These are phyloP conservation scores for Ornithoptera priamus DNA, from an alignment of 2,888 invertebrate genomes.

Conservation along the genomic window DNA sequence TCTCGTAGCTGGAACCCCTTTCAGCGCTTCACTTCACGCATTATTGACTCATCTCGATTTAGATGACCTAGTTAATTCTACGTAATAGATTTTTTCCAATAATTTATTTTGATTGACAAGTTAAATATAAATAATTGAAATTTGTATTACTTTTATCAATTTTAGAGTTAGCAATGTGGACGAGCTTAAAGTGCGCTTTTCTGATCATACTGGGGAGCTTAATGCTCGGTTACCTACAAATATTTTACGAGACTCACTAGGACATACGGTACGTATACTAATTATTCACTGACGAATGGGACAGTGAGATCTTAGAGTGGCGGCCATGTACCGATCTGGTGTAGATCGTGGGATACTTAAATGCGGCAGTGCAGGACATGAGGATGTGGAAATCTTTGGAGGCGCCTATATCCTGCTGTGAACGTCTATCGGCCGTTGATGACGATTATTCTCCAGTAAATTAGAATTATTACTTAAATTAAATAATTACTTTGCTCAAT, in stretches of 20 bases:
- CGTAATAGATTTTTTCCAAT: slow-evolving; percentile 41
- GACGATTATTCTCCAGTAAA: no score
- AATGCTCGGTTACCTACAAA: slow-evolving; percentile 79
- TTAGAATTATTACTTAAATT: no score
- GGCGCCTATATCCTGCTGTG: no score
- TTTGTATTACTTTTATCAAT: neutral
- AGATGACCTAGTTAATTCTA: slow-evolving; percentile 73
- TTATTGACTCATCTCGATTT: slow-evolving; percentile 85
- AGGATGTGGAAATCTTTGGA: no score
- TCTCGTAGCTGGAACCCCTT: slow-evolving; percentile 71
- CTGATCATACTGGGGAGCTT: slow-evolving; percentile 86
- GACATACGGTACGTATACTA: slow-evolving; percentile 70
- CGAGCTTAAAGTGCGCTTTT: slow-evolving; percentile 82
- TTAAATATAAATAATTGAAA: neutral
- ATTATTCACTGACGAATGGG: no score
- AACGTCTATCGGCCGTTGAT: no score
- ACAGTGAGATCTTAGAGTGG: no score
- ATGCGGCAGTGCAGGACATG: no score
- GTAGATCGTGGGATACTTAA: no score
- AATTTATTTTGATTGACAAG: neutral
- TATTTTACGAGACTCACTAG: slow-evolving; percentile 80
- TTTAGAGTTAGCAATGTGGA: slow-evolving; percentile 49
- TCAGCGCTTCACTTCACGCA: slow-evolving; percentile 85
- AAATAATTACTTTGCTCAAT: no score
- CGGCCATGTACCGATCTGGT: no score